Conservation (phyloP, 1,140 invertebrate genomes). For the Drosophila ironensis region DNA sequence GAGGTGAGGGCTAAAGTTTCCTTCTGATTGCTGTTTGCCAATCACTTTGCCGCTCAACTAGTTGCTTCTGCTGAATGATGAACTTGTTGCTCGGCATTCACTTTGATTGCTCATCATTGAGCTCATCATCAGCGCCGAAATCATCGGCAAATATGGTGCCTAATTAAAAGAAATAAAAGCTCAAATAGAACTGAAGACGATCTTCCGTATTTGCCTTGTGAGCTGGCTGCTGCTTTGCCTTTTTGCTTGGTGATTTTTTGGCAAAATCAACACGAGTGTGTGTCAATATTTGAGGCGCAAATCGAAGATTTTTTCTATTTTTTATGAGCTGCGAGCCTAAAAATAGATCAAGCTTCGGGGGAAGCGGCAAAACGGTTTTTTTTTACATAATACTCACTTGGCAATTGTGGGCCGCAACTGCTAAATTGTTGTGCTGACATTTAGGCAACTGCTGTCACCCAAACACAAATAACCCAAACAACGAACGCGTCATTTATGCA, state of each 20-base stretch:
- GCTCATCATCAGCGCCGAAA: constrained; percentile 37
- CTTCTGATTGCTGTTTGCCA: constrained; percentile 68
- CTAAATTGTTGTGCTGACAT: constrained; percentile 48
- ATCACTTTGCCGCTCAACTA: constrained; percentile 48
- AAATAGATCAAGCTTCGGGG: constrained; percentile 37
- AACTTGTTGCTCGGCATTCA: constrained; percentile 51
- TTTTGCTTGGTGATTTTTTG: constrained; percentile 41
- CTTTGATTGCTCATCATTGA: constrained; percentile 58
- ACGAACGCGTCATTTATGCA: constrained; percentile 57
- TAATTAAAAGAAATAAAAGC: constrained; percentile 57
- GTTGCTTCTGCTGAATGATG: constrained; percentile 36
- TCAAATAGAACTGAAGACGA: constrained; percentile 32
- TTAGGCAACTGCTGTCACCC: constrained; percentile 45
- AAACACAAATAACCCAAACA: constrained; percentile 61
- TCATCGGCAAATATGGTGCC: constrained; percentile 59
- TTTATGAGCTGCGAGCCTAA: constrained; percentile 12
- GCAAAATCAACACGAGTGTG: constrained; percentile 23
- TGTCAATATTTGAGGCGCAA: constrained; percentile 56
- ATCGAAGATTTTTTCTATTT: neutral
- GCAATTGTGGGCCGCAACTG: constrained; percentile 25
- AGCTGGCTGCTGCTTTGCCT: neutral
- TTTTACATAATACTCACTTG: constrained; percentile 50
- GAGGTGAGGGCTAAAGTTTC: constrained; percentile 32
- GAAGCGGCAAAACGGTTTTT: constrained; percentile 36
- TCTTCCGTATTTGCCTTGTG: constrained; percentile 67